Conservation (phyloP, 2,113 vertebrate species). For the Muntiacus muntjak region DNA sequence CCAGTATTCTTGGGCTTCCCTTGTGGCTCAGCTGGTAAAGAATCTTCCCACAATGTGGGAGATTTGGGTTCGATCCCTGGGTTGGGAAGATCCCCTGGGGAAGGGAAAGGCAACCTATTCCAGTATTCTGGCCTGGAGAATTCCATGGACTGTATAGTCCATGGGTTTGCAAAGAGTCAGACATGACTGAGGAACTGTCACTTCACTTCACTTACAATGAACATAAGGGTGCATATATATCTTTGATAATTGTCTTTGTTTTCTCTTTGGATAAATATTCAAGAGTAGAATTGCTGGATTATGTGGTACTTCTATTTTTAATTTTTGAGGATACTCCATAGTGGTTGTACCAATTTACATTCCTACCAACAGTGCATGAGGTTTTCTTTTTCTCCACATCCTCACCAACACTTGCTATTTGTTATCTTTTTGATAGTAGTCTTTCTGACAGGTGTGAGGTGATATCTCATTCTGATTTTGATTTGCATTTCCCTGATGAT, state of each 20-base stretch:
- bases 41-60: fast-evolving
- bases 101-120: neutral
- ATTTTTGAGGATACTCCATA: neutral
- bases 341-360: neutral
- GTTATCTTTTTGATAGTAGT: neutral
- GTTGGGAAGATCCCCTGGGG: neutral
- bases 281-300: neutral
- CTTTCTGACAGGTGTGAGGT: neutral
- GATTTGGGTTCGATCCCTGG: neutral
- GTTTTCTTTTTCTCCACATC: neutral
- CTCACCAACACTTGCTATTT: neutral
- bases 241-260: neutral
- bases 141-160: neutral
- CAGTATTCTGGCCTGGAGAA: neutral
- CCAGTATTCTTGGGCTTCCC: neutral
- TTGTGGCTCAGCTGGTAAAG: neutral
- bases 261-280: neutral
- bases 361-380: neutral
- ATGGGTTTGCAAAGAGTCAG: fast-evolving
- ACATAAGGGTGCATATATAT: neutral
- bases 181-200: neutral
- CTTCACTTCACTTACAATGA: neutral
- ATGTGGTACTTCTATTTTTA: neutral
- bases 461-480: neutral
- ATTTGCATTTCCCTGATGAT: neutral